Conservation (phyloP, 2,888 invertebrate genomes). For the Strigamia maritima region DNA sequence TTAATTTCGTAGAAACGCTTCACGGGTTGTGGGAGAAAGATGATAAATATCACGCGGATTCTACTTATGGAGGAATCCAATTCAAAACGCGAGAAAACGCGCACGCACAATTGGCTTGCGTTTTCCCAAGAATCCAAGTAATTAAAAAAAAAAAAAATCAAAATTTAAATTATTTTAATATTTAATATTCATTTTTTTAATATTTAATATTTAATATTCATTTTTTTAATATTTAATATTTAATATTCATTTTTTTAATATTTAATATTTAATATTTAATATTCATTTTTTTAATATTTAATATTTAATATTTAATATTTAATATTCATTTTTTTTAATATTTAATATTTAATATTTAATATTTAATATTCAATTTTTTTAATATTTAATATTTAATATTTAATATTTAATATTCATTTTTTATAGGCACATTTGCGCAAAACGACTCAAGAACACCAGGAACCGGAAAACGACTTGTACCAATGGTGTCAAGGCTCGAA, state of each 20-base stretch:
- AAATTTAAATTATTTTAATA: no score
- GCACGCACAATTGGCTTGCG: constrained; percentile 62
- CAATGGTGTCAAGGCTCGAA: constrained; percentile 72
- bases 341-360: background rate
- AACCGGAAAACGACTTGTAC: constrained; percentile 64
- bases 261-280: no score
- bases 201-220: no score
- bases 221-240: no score
- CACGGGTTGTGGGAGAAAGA: constrained; percentile 66
- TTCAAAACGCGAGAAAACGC: constrained; percentile 58
- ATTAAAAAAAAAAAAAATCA: background rate
- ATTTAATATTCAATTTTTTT: constrained; percentile 42
- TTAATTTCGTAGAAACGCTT: constrained; percentile 64
- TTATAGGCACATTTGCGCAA: constrained; percentile 61
- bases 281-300: no score
- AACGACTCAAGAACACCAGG: constrained; percentile 57
- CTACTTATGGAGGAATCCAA: constrained; percentile 65
- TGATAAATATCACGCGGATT: constrained; percentile 56
- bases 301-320: no score
- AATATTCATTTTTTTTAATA: constrained; percentile 47
- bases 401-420: background rate
- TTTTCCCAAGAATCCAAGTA: constrained; percentile 68
- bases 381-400: no score
- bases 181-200: no score
- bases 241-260: background rate